These are phyloP conservation scores for Gymnocheta viridis DNA, from an alignment of 2,888 invertebrate species.

Conservation along the genomic window DNA sequence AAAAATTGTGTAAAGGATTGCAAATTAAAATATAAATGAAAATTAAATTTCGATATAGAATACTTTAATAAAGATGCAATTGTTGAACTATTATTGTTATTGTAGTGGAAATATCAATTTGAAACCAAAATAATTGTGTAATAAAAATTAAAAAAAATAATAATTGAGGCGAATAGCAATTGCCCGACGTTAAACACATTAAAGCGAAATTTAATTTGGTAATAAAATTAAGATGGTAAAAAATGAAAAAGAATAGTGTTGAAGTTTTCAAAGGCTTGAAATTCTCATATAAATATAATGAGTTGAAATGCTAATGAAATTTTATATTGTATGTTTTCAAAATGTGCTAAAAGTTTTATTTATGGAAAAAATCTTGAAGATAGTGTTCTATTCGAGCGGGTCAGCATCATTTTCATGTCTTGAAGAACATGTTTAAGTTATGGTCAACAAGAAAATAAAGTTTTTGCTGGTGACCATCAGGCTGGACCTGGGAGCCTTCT, in stretches of 20 bases:
- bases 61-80: conserved; percentile 45
- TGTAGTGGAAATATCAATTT: conserved; percentile 15
- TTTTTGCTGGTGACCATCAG: too few relatives aligned
- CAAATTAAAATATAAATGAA: conserved; percentile 35
- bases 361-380: too few relatives aligned
- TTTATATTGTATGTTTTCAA: too few relatives aligned
- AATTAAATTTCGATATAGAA: conserved; percentile 32
- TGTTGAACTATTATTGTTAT: conserved; percentile 22
- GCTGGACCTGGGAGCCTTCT: too few relatives aligned
- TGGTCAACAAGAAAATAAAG: too few relatives aligned
- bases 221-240: neutral
- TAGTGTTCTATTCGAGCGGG: too few relatives aligned
- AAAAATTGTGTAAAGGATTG: conserved; percentile 57
- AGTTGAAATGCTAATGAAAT: neutral
- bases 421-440: too few relatives aligned
- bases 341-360: too few relatives aligned
- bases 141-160: conserved; percentile 45
- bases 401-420: too few relatives aligned
- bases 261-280: neutral
- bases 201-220: neutral
- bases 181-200: neutral
- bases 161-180: conserved; percentile 30
- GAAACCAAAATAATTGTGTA: conserved; percentile 39
- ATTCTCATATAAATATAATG: neutral
- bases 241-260: neutral